A percentile compares a stretch with the other conserved stretches of the same genome.
These are phyloP conservation scores for Lutraria lutraria DNA, from an alignment of 2,888 invertebrate genomes.

Conservation along the genomic window DNA sequence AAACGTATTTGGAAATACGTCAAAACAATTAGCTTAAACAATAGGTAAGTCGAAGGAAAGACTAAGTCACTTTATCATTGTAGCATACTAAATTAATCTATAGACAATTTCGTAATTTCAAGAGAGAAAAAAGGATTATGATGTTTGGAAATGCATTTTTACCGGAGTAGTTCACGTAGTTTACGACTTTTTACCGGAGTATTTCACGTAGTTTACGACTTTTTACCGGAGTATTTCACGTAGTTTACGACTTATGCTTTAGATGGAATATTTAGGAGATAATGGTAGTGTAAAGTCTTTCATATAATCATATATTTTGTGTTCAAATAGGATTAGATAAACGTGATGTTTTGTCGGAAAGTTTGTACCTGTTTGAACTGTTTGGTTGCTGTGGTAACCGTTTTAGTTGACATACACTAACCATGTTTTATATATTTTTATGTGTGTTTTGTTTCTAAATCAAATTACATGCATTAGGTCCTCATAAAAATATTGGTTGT, in stretches of 20 bases:
- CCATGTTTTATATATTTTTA: neutral
- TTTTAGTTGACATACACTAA: neutral
- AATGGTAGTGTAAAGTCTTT: constrained; percentile 23
- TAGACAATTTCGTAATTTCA: neutral
- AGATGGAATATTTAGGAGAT: neutral
- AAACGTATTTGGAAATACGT: too few species aligned
- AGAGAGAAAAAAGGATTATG: neutral
- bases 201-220: neutral
- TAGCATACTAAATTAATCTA: neutral
- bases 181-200: neutral
- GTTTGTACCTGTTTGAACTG: neutral
- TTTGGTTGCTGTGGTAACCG: neutral
- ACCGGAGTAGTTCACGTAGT: neutral
- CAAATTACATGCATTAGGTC: neutral
- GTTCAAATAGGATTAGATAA: constrained; percentile 14
- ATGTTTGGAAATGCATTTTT: neutral
- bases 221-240: neutral
- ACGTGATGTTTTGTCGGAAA: constrained; percentile 13
- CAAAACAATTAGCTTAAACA: too few species aligned
- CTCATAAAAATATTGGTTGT: too few species aligned
- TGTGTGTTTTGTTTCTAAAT: neutral
- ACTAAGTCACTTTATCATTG: neutral
- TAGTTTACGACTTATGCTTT: neutral
- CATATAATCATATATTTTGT: constrained; percentile 37
- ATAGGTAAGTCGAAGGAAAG: too few species aligned